Percentiles rank a stretch among this genome's conserved stretches.
Conservation (phyloP, 2,888 invertebrate species). For the Meliscaeva auricollis region DNA sequence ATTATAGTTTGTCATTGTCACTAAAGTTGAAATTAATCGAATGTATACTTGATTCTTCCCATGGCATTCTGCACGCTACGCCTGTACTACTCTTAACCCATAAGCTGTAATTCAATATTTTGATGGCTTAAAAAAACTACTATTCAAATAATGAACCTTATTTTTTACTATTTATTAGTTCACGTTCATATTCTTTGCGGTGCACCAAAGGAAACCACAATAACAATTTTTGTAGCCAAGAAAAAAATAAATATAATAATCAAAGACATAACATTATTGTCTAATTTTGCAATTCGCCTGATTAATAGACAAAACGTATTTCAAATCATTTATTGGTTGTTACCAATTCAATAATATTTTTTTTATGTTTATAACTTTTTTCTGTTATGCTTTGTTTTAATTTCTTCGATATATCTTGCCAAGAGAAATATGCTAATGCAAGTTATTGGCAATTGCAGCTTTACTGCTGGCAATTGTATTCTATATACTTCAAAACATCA, state of each 20-base stretch:
- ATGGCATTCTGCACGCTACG: slow-evolving; percentile 34
- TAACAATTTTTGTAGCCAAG: neutral
- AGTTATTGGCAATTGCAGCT: slow-evolving; percentile 29
- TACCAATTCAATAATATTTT: slow-evolving; percentile 27
- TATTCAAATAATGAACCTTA: slow-evolving; percentile 5
- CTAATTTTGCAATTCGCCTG: slow-evolving; percentile 28
- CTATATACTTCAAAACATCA: neutral
- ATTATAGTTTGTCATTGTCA: slow-evolving; percentile 11
- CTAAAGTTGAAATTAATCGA: neutral
- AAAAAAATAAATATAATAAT: neutral
- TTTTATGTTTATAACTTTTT: slow-evolving; percentile 1
- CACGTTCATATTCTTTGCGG: slow-evolving; percentile 52
- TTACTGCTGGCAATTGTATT: neutral
- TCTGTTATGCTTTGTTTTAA: neutral
- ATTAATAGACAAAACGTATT: slow-evolving; percentile 56
- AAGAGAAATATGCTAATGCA: slow-evolving; percentile 25
- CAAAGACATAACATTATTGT: neutral
- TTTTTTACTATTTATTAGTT: slow-evolving; percentile 22
- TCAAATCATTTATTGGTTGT: slow-evolving; percentile 39
- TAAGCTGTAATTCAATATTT: slow-evolving; percentile 26
- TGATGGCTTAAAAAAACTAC: neutral
- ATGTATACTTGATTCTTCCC: slow-evolving; percentile 18
- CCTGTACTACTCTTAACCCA: slow-evolving; percentile 7
- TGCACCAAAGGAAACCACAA: slow-evolving; percentile 10
- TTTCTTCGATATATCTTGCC: slow-evolving; percentile 30